Conservation (phyloP, 2,113 vertebrate genomes). For the Cololabis saira region DNA sequence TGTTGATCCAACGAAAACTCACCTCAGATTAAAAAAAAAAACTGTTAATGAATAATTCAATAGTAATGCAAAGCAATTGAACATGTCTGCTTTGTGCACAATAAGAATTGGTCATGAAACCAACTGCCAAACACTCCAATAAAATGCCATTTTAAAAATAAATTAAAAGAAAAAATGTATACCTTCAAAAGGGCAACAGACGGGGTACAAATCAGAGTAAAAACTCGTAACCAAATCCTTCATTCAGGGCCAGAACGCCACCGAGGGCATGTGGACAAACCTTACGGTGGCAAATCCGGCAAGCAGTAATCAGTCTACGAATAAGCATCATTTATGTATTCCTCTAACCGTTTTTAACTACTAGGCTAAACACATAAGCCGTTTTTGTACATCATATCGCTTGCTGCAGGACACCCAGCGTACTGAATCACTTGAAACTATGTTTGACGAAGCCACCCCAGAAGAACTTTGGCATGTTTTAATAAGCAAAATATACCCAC, state of each 20-base stretch:
- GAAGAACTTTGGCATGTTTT: constrained; percentile 72
- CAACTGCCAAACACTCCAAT: constrained; percentile 42
- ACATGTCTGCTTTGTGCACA: constrained; percentile 44
- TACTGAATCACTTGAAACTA: constrained; percentile 42
- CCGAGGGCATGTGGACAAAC: background rate
- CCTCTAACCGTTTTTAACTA: no score
- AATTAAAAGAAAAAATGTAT: background rate
- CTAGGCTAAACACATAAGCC: no score
- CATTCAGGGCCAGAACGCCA: background rate
- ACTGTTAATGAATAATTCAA: constrained; percentile 35
- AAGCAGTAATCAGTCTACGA: background rate
- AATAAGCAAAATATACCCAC: constrained; percentile 66
- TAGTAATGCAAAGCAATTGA: constrained; percentile 47
- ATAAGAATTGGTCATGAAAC: constrained; percentile 54
- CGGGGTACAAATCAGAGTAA: constrained; percentile 40
- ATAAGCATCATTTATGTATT: no score
- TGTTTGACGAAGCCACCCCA: constrained; percentile 55
- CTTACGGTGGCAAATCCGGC: background rate
- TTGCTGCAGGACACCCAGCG: background rate
- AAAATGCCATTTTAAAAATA: constrained; percentile 25
- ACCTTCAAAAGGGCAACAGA: constrained; percentile 5
- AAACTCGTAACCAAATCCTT: background rate
- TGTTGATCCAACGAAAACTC: constrained; percentile 28
- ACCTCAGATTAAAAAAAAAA: constrained; percentile 35
- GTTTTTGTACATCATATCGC: no score